Conservation (phyloP, 2,888 invertebrate species). For the Parochlus steinenii region DNA sequence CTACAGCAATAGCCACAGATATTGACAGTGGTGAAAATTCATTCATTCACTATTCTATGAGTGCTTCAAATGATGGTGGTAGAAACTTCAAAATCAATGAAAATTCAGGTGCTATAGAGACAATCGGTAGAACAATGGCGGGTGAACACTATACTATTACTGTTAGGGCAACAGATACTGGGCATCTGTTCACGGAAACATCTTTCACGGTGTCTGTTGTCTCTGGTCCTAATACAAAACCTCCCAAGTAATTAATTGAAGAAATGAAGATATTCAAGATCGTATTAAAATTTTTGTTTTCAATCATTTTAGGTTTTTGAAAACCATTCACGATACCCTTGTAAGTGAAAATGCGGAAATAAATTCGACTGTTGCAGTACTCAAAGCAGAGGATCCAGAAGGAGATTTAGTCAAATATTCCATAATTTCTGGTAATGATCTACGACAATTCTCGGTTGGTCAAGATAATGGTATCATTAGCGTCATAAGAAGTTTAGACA, state of each 20-base stretch:
- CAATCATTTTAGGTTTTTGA: no score
- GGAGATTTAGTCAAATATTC: constrained; percentile 73
- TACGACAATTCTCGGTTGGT: constrained; percentile 75
- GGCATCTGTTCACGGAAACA: constrained; percentile 65
- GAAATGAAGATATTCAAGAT: no score
- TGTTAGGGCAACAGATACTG: constrained; percentile 64
- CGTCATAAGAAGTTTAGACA: constrained; percentile 66
- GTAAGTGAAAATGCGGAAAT: constrained; percentile 81
- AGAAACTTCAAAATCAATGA: constrained; percentile 74
- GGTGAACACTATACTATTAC: constrained; percentile 83
- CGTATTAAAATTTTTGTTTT: no score
- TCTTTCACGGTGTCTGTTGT: constrained; percentile 72
- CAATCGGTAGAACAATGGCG: constrained; percentile 62
- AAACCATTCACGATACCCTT: constrained; percentile 68
- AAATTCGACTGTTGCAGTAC: constrained; percentile 66
- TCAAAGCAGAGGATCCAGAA: constrained; percentile 77
- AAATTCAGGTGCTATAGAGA: constrained; percentile 56
- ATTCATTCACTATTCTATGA: constrained; percentile 63
- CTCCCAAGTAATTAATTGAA: no score
- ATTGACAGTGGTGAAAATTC: constrained; percentile 78
- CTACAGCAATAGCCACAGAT: constrained; percentile 60
- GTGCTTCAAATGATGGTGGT: constrained; percentile 75
- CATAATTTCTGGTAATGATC: constrained; percentile 71
- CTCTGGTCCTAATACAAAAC: constrained; percentile 65
- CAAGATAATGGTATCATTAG: constrained; percentile 72